Evolutionary conservation across 2,113 vertebrate genomes (phyloP), one percentile per base, ranked within the genome.

Genomic region (Pristiophorus japonicus): DNA sequence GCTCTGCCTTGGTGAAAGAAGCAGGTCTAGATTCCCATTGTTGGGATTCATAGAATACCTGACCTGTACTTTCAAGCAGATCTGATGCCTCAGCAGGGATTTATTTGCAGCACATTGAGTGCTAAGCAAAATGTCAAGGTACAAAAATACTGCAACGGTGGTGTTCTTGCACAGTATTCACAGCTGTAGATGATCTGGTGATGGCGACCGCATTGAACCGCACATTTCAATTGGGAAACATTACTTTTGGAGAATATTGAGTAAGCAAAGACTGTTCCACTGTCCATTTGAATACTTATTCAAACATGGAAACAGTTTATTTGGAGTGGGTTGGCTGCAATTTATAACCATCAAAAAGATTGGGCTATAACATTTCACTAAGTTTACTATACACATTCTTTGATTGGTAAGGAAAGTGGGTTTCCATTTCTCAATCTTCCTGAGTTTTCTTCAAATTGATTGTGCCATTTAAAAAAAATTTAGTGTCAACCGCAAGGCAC

Each of bases 71-170:
- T 65, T 63, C 88, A 92, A 65, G 65, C 65, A 38, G 59, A 63
- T 65, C 47, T 59, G 85, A 88, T 88, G 27, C 24, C 85, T 88
- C 88, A 20, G 34, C 88, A 92, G 59, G 59, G 88, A 38, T 92
- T 65, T 92, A 92, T 92, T 92, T 62, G 62, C 38, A 92, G 88
- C 88, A 92, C n/a, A 38, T 16, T 20, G 59, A 63, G 88, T 63
- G 88, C 59, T 92, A 38, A 34, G 20, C 88, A 92, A 92, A 92
- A 92, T 92, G 88, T 92, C 59, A 92, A n/a, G 59, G 30, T 92
- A 63, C 47, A 90, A 90, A 91, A 91, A 63, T 22, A 22, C 59
- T 65, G 59, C 59, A 91, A 62, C 55, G 24, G 12, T 92, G 59
- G 63, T 92, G 88, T 92, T 63, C n/a, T 59, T 90, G 8, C 62